A percentile compares a stretch with the other conserved stretches of the same genome.
Evolutionary conservation across 1,140 invertebrate species (phyloP).

Genomic region (Latrodectus geometricus): DNA sequence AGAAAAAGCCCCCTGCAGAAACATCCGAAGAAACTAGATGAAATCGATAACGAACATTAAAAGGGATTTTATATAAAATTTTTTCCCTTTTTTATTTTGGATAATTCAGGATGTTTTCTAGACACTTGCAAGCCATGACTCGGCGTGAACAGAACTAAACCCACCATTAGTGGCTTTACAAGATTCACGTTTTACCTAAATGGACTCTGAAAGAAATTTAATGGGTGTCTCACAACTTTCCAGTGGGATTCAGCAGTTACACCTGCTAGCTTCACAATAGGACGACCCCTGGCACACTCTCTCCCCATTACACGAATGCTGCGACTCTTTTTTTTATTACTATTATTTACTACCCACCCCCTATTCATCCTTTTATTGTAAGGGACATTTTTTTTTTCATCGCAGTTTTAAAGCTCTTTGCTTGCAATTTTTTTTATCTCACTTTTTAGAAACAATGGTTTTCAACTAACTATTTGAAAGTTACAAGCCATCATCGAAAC

Average conservation of each 20-base stretch:
- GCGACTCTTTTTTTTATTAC: not conserved
- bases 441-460: not conserved
- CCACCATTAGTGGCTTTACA: slow-evolving; percentile 57
- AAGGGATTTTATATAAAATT: not conserved
- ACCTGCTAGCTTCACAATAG: slow-evolving; percentile 44
- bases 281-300: not conserved
- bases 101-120: slow-evolving; percentile 40
- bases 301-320: slow-evolving; percentile 19
- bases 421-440: not conserved
- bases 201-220: slow-evolving; percentile 58
- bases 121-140: slow-evolving; percentile 45
- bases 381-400: not conserved
- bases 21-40: not conserved
- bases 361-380: not conserved
- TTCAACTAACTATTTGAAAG: not conserved
- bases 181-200: slow-evolving; percentile 59
- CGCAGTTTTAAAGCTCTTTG: not conserved
- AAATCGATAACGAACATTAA: not conserved
- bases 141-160: slow-evolving; percentile 47
- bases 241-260: not conserved
- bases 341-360: not conserved
- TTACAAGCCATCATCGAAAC: not conserved
- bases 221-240: slow-evolving; percentile 31
- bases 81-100: slow-evolving; percentile 3
- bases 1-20: too few species aligned